Evolutionary conservation across 2,113 vertebrate genomes (phyloP), one percentile per base, ranked within the genome.

Genomic region (Corythornis cristatus): DNA sequence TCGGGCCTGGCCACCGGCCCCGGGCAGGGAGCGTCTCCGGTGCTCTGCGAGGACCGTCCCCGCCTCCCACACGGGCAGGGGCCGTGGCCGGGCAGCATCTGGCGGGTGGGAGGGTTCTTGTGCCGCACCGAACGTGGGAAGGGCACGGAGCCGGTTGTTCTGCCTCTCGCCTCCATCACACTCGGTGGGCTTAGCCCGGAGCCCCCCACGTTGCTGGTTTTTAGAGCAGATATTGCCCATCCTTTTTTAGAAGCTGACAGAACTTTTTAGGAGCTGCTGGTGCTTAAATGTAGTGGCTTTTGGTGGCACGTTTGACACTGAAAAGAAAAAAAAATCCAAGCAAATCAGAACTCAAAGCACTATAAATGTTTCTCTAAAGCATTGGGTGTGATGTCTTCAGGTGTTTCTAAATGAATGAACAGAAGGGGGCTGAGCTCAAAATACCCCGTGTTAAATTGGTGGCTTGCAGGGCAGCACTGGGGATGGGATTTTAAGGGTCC

Each of bases 121-220:
- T 64, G 40, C 18, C 21, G 12, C 62, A 43, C 61, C 18, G 40
- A 18, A 28, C 18, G 28, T 20, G 23, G 40, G 43, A 22, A 45
- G 19, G 40, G 28, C 40, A 11, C 19, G 6, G 64, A n/a, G 64
- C 54, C 15, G 43, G 8, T 48, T 23, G 4, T 26, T 29, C 31
- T 20, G 54, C 46, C 23, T 45, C 22, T 28, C 2, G 1, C 8
- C 26, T 22, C 12, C 10, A 0, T 40, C 5, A 14, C 14, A 0
- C 9, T 5, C 3, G 8, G 15, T 18, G 56, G 60, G 45, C 9
- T 53, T 46, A 53, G 29, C 22, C 57, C 1, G 3, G 20, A 65
- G 73, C 4, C 8, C 43, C 5, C 12, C 7, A 16, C 15, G 10
- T 13, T n/a, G 45, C 22, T 31, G 73, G 5, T 65, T 70, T 37